A percentile compares a stretch with the other conserved stretches of the same genome.
Evolutionary conservation across 2,888 invertebrate species (phyloP).

Genomic region (Torymus texanus): DNA sequence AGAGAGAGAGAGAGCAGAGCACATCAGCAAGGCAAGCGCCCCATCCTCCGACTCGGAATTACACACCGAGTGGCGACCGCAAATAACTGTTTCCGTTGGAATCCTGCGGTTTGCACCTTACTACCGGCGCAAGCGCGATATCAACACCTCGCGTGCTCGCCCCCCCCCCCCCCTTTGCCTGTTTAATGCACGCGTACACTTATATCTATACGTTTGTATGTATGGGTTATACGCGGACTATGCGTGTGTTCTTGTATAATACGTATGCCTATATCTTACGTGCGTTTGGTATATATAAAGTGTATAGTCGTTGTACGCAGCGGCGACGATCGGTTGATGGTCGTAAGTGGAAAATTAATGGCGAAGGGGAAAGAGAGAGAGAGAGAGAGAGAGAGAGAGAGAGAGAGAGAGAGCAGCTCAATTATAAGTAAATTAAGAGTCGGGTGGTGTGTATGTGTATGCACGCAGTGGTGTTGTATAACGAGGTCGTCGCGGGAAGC

Average conservation of each 20-base stretch:
- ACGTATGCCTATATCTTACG: slow-evolving; percentile 45
- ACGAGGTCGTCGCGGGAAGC: background rate
- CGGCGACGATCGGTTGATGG: slow-evolving; percentile 56
- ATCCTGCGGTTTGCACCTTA: slow-evolving; percentile 70
- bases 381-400: background rate
- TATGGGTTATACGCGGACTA: background rate
- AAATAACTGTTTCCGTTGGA: slow-evolving; percentile 71
- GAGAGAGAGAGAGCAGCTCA: slow-evolving; percentile 10
- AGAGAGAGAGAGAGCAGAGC: slow-evolving; percentile 13
- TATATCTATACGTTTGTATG: slow-evolving; percentile 18
- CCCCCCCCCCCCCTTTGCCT: slow-evolving; percentile 8
- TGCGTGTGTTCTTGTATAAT: background rate
- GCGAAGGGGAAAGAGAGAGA: slow-evolving; percentile 3
- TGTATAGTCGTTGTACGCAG: background rate
- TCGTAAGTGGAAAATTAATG: slow-evolving; percentile 40
- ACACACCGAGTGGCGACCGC: slow-evolving; percentile 62
- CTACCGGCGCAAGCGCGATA: slow-evolving; percentile 61
- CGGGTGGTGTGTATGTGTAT: background rate
- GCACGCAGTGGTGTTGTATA: background rate
- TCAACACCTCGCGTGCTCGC: slow-evolving; percentile 63
- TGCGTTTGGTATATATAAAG: slow-evolving; percentile 46
- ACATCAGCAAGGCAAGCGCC: background rate
- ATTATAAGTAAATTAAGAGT: slow-evolving; percentile 42
- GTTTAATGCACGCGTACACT: slow-evolving; percentile 27
- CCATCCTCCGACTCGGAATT: background rate